Conservation (phyloP, 2,888 invertebrate species). For the Cantharis rufa region DNA sequence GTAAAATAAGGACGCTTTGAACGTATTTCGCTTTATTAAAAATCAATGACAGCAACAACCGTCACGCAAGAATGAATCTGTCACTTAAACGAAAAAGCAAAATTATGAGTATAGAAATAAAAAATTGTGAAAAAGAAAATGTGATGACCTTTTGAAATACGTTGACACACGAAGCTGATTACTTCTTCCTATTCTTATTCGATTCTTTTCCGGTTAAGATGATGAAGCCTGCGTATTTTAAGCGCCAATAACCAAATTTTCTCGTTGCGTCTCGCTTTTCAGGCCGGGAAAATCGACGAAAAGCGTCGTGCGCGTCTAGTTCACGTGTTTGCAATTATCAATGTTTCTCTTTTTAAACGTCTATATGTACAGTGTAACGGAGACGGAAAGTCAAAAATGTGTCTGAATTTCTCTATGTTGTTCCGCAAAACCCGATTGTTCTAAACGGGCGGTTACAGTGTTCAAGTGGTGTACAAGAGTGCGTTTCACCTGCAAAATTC, state of each 20-base stretch:
- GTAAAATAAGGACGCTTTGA: neutral
- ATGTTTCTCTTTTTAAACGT: constrained; percentile 24
- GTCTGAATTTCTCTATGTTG: constrained; percentile 18
- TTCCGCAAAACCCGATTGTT: constrained; percentile 21
- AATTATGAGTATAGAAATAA: neutral
- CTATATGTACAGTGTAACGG: constrained; percentile 18
- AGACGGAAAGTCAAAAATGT: constrained; percentile 23
- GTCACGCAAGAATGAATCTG: neutral
- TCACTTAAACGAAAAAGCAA: neutral
- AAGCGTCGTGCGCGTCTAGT: constrained; percentile 11
- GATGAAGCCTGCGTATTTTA: constrained; percentile 22
- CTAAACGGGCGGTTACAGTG: constrained; percentile 28
- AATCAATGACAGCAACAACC: neutral
- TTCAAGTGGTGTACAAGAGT: constrained; percentile 26
- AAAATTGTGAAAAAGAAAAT: neutral
- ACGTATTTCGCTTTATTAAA: neutral
- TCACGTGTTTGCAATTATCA: constrained; percentile 25
- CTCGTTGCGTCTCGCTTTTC: constrained; percentile 23
- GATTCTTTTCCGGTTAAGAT: constrained; percentile 9
- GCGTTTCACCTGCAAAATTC: constrained; percentile 29
- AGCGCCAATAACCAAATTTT: constrained; percentile 18
- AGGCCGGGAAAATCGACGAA: constrained; percentile 29
- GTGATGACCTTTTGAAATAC: neutral
- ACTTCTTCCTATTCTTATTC: constrained; percentile 6
- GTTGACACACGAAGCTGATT: neutral